Conservation (phyloP, 2,797 vertebrate genomes). For the Oryzias sinensis region DNA sequence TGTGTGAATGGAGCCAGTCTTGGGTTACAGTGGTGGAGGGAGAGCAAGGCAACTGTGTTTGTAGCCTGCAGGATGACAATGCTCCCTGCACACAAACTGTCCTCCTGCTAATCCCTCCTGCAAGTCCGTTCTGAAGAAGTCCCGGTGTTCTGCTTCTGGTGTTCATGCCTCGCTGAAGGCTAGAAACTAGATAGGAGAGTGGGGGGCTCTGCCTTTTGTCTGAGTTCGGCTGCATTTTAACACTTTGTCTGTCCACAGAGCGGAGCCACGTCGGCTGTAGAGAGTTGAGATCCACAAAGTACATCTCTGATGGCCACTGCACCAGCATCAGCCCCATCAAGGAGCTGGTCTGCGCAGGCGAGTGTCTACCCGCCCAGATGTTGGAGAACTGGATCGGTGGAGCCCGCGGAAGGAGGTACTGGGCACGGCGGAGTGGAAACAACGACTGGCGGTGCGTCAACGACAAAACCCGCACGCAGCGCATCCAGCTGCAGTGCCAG, state of each 20-base stretch:
- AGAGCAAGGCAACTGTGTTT: conserved; percentile 17
- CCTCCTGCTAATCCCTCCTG: conserved; percentile 35
- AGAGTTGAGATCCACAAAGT: conserved; percentile 95
- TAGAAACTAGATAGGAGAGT: background rate
- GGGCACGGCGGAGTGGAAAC: conserved; percentile 82
- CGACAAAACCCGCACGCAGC: conserved; percentile 91
- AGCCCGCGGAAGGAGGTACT: conserved; percentile 85
- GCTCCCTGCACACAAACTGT: conserved; percentile 42
- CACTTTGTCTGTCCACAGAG: conserved; percentile 64
- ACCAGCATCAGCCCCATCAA: conserved; percentile 95
- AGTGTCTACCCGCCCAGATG: conserved; percentile 91
- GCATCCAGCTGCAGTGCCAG: conserved; percentile 93
- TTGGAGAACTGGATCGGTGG: conserved; percentile 97
- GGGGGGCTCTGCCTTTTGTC: background rate
- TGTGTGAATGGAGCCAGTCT: conserved; percentile 65
- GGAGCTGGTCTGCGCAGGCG: conserved; percentile 94
- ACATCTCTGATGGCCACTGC: conserved; percentile 96
- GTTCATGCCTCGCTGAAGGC: conserved; percentile 19
- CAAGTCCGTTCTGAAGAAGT: conserved; percentile 24
- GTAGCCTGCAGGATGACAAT: conserved; percentile 54
- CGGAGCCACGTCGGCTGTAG: conserved; percentile 89
- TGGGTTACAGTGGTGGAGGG: conserved; percentile 62
- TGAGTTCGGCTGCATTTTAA: background rate
- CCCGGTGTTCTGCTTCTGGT: conserved; percentile 2
- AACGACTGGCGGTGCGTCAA: conserved; percentile 97